Evolutionary conservation across 2,888 invertebrate species (phyloP), one percentile per base, ranked within the genome.

Genomic region (Lasioglossum lativentre): DNA sequence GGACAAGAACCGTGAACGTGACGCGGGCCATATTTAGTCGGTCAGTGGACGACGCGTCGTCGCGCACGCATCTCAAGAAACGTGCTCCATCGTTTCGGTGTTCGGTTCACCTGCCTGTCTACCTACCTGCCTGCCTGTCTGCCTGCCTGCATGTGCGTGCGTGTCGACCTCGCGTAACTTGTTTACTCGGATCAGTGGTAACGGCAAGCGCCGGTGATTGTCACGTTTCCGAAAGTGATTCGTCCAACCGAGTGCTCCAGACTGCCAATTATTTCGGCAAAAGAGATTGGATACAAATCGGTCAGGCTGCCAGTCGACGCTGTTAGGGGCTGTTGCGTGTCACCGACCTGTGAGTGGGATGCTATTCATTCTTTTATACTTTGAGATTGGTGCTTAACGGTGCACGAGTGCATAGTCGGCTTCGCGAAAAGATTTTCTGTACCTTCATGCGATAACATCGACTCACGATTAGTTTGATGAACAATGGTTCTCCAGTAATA

Each of bases 171-270:
- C 76, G 74, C 76, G 73, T 56, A 56, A 79, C 75, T 86, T 75
- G 83, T 86, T 83, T 83, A 77, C 40, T 14, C 45, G 59, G 52
- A 34, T 66, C 70, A 71, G 78, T 81, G 86, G 45, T 59, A 68
- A 84, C 77, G 42, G 72, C 66, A 71, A 78, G 59, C 75, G 27
- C 73, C 40, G 74, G 75, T 77, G 74, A 80, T 83, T 71, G 80
- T 81, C 85, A 80, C 79, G 78, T 80, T 82, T 59, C 83, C 78
- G 86, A 59, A 79, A 82, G 84, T 85, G 90, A 86, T 84, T 88
- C 79, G 78, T 30, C 19, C 75, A 47, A 73, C 66, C 56, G 8
- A 78, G 83, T 78, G 75, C 76, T 82, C 63, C 68, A 78, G 80
- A 83, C 86, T 82, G 82, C 85, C 77, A 78, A 86, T 88, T 83